phyloP scores from a whole-genome alignment of 2,113 vertebrate genomes.

The Trogon melanurus region DNA sequence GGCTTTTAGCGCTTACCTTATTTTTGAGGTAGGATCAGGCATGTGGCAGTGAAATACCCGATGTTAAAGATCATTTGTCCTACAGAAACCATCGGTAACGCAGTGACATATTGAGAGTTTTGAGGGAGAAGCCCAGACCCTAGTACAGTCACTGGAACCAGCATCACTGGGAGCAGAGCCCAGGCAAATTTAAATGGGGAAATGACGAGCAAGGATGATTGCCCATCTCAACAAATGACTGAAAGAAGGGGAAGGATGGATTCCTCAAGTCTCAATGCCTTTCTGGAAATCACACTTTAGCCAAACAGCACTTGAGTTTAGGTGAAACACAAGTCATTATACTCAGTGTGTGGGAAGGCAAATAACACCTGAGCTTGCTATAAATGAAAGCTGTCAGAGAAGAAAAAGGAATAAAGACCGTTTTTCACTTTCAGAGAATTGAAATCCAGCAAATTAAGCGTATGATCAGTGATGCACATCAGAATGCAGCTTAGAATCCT shows the following conservation, averaged over 20 bases:
- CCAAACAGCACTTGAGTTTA: neutral
- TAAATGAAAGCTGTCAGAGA: constrained; percentile 11
- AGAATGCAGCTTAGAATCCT: neutral
- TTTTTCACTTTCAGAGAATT: constrained; percentile 6
- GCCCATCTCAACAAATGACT: neutral
- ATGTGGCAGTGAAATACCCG: neutral
- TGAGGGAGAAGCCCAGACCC: neutral
- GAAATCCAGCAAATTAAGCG: constrained; percentile 20
- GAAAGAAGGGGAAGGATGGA: neutral
- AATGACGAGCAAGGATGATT: neutral
- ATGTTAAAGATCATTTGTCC: neutral
- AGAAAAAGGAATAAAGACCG: neutral
- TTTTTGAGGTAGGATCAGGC: neutral
- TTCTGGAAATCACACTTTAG: neutral
- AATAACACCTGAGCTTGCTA: neutral
- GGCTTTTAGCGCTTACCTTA: neutral
- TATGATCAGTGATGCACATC: neutral
- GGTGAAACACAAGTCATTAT: neutral
- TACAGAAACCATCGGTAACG: neutral
- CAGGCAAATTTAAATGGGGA: neutral
- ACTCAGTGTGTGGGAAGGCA: neutral
- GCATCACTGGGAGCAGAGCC: neutral
- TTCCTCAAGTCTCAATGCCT: neutral
- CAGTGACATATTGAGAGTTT: neutral
- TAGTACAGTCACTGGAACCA: neutral